Conservation (phyloP, 1,140 invertebrate species). For the Neodiprion lecontei region DNA sequence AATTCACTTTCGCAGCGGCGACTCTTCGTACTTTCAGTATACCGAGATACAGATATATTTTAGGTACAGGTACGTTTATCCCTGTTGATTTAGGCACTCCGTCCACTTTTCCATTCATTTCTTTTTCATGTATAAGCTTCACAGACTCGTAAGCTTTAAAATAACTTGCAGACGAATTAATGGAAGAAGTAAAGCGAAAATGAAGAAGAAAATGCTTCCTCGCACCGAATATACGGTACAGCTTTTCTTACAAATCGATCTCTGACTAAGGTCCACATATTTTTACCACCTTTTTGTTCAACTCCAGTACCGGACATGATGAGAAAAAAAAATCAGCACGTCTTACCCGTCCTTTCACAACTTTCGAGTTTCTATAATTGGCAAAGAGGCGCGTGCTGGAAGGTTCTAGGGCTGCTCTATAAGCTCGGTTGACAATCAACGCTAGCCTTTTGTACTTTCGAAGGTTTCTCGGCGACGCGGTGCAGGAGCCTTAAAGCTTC, state of each 20-base stretch:
- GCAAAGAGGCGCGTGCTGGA: not conserved
- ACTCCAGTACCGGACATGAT: too few relatives aligned
- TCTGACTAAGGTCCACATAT: too few relatives aligned
- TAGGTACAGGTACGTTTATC: not conserved
- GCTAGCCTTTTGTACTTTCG: not conserved
- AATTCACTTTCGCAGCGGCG: not conserved
- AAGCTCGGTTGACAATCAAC: constrained; percentile 2
- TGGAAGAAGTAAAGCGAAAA: too few relatives aligned
- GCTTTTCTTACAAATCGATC: too few relatives aligned
- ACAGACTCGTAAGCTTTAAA: not conserved
- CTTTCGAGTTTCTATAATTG: not conserved
- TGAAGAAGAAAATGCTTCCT: too few relatives aligned
- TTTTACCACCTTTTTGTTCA: too few relatives aligned
- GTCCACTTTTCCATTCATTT: not conserved
- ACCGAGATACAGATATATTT: not conserved
- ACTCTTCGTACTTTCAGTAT: not conserved
- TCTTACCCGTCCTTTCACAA: not conserved
- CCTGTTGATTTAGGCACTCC: not conserved
- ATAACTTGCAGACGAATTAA: not conserved
- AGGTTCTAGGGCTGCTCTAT: not conserved
- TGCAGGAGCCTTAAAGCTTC: not conserved
- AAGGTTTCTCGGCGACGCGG: not conserved
- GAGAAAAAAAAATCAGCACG: too few relatives aligned
- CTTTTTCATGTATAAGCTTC: not conserved
- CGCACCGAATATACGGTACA: too few relatives aligned